A percentile compares a stretch with the other conserved stretches of the same genome.
Evolutionary conservation across 2,888 invertebrate species (phyloP).

Genomic region (Megalurothrips usitatus): DNA sequence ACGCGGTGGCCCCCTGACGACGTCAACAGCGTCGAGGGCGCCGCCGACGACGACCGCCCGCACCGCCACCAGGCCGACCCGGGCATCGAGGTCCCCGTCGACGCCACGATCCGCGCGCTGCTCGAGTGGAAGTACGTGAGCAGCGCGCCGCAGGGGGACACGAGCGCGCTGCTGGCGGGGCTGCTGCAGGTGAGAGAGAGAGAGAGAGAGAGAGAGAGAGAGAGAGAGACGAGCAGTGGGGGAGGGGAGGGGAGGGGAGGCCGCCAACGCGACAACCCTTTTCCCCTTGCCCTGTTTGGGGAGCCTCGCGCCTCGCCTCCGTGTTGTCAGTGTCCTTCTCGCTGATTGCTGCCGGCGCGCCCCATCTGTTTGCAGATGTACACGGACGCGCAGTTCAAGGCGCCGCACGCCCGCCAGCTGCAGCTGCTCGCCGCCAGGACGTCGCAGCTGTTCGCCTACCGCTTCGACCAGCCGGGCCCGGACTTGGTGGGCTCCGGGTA

Average conservation of each 20-base stretch:
- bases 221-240: no score
- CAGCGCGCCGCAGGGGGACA: conserved; percentile 45
- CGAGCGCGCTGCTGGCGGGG: conserved; percentile 48
- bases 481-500: conserved; percentile 41
- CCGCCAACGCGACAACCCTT: neutral
- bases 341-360: neutral
- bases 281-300: neutral
- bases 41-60: neutral
- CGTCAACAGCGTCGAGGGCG: conserved; percentile 13
- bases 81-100: conserved; percentile 33
- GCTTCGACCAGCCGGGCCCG: conserved; percentile 51
- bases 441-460: conserved; percentile 51
- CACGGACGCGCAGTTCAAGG: conserved; percentile 55
- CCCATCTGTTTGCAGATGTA: conserved; percentile 47
- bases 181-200: conserved; percentile 45
- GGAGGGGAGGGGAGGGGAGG: no score
- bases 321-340: neutral
- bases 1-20: neutral
- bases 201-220: no score
- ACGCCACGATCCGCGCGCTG: conserved; percentile 45
- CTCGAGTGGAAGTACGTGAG: conserved; percentile 57
- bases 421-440: conserved; percentile 46
- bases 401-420: conserved; percentile 55
- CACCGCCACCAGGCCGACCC: neutral
- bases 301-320: neutral